Conservation (phyloP, 2,888 invertebrate genomes). For the Ischnus inquisitorius region DNA sequence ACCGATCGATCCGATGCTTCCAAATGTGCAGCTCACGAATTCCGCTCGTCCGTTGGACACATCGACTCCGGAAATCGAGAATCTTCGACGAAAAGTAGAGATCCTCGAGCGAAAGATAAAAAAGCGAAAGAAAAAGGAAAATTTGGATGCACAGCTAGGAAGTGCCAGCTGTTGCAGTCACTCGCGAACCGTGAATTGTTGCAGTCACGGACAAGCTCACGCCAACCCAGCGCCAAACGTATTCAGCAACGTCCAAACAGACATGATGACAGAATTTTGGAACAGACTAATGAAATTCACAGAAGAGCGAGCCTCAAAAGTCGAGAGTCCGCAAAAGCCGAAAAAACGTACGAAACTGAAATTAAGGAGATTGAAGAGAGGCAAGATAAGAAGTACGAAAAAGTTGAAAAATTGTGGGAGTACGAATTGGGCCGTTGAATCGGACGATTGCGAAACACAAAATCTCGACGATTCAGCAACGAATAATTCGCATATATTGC, state of each 20-base stretch:
- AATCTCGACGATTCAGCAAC: not conserved
- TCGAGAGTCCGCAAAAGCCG: not conserved
- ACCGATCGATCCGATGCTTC: not conserved
- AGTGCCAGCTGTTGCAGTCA: slow-evolving; percentile 56
- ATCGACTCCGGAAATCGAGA: slow-evolving; percentile 60
- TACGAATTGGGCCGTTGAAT: slow-evolving; percentile 58
- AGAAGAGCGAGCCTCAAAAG: slow-evolving; percentile 18
- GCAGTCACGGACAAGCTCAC: slow-evolving; percentile 49
- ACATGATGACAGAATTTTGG: slow-evolving; percentile 66
- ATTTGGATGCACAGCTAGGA: not conserved
- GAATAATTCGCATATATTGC: slow-evolving; percentile 36
- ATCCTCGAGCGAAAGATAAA: slow-evolving; percentile 72
- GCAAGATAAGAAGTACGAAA: slow-evolving; percentile 4
- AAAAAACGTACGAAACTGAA: slow-evolving; percentile 31
- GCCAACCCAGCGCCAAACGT: slow-evolving; percentile 7
- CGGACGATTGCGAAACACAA: slow-evolving; percentile 26
- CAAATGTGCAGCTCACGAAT: not conserved
- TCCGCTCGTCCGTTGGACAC: not conserved
- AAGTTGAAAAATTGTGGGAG: slow-evolving; percentile 24
- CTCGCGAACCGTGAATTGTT: slow-evolving; percentile 33
- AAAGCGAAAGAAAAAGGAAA: slow-evolving; percentile 56
- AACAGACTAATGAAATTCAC: slow-evolving; percentile 60
- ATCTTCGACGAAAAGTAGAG: slow-evolving; percentile 70
- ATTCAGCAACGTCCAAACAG: slow-evolving; percentile 29
- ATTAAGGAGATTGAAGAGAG: slow-evolving; percentile 31